Evolutionary conservation across 2,888 invertebrate species (phyloP).

Genomic region (Eugnorisma glareosa): DNA sequence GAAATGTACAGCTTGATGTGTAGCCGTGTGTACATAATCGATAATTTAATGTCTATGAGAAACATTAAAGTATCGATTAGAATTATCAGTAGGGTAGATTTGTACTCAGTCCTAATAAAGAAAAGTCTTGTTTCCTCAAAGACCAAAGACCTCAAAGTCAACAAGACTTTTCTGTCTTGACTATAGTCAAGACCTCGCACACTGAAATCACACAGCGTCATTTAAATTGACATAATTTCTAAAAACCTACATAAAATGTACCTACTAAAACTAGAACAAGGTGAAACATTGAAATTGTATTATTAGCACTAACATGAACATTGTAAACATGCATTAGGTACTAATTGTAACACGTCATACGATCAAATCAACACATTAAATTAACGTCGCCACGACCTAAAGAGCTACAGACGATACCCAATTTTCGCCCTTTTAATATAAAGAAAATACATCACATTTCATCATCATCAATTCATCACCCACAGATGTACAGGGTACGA

Average conservation of each 20-base stretch:
- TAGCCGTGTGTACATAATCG: too few relatives aligned
- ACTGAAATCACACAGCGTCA: background rate
- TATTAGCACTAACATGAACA: slow-evolving; percentile 8
- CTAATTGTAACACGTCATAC: slow-evolving; percentile 36
- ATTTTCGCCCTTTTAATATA: background rate
- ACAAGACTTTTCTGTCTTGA: too few relatives aligned
- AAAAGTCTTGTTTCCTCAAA: background rate
- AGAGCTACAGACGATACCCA: background rate
- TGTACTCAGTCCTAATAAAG: background rate
- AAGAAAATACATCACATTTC: background rate
- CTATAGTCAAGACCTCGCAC: background rate
- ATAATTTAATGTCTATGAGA: too few relatives aligned
- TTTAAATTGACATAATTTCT: background rate
- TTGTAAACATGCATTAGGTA: background rate
- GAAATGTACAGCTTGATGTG: too few relatives aligned
- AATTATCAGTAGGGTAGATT: too few relatives aligned
- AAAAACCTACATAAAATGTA: slow-evolving; percentile 3
- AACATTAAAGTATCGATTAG: too few relatives aligned
- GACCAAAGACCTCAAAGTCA: too few relatives aligned
- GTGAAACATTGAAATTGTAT: slow-evolving; percentile 8
- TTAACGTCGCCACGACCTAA: slow-evolving; percentile 3
- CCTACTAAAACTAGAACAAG: slow-evolving; percentile 43
- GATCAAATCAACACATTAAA: background rate
- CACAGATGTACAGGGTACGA: too few relatives aligned
- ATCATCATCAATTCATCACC: too few relatives aligned